A percentile compares a stretch with the other conserved stretches of the same genome.
Evolutionary conservation across 2,888 invertebrate species (phyloP).

Genomic region (Cordilura impudica): DNA sequence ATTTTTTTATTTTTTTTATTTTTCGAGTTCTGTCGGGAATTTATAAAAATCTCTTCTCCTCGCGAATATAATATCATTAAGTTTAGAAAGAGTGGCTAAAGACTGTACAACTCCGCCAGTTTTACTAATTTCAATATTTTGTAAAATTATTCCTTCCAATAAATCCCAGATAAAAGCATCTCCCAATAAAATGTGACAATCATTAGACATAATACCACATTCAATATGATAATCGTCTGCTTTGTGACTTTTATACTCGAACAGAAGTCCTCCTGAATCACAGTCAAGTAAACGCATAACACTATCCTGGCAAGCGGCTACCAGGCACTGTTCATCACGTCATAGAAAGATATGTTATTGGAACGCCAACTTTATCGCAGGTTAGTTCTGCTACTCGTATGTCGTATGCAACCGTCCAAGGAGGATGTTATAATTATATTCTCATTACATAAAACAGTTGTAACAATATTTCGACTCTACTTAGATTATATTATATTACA

Average conservation of each 20-base stretch:
- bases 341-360: conserved; percentile 87
- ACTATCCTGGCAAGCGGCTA: conserved; percentile 91
- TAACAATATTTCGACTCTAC: conserved; percentile 95
- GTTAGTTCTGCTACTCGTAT: conserved; percentile 91
- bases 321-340: conserved; percentile 96
- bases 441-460: conserved; percentile 88
- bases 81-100: conserved; percentile 87
- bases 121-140: conserved; percentile 75
- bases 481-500: too few relatives aligned
- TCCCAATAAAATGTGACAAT: conserved; percentile 92
- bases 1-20: too few relatives aligned
- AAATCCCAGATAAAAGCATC: conserved; percentile 86
- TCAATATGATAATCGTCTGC: conserved; percentile 92
- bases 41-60: conserved; percentile 75
- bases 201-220: conserved; percentile 89
- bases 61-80: conserved; percentile 74
- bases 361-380: conserved; percentile 90
- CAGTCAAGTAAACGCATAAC: conserved; percentile 93
- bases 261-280: conserved; percentile 86
- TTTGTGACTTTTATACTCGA: conserved; percentile 90
- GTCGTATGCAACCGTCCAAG: conserved; percentile 90
- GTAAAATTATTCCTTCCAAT: conserved; percentile 83
- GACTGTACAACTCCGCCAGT: conserved; percentile 86
- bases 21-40: conserved; percentile 67
- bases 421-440: conserved; percentile 94